Evolutionary conservation across 2,113 vertebrate species (phyloP).

Genomic region (Saguinus midas): DNA sequence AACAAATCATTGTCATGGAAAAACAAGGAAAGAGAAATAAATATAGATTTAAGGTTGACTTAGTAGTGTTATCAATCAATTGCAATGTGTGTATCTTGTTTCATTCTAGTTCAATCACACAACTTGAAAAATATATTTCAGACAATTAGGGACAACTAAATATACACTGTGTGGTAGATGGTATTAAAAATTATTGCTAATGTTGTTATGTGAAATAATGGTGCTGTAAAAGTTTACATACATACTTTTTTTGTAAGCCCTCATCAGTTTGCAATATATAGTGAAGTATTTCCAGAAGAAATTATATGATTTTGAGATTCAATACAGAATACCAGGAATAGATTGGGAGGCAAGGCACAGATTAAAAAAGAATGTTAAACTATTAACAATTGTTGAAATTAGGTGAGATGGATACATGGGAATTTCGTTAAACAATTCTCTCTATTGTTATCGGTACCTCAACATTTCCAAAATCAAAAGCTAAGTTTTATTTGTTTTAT

Average conservation of each 20-base stretch:
- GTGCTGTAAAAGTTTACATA: not conserved
- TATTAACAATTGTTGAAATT: not conserved
- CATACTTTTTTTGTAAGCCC: not conserved
- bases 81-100: not conserved
- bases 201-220: not conserved
- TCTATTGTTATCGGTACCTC: not conserved
- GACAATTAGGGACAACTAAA: not conserved
- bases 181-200: not conserved
- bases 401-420: not conserved
- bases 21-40: not conserved
- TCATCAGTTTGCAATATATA: not conserved
- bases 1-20: not conserved
- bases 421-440: not conserved
- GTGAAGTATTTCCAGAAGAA: not conserved
- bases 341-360: not conserved
- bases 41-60: not conserved
- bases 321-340: not conserved
- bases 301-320: not conserved
- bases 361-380: not conserved
- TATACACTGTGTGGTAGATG: not conserved
- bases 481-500: not conserved
- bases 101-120: not conserved
- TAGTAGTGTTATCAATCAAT: not conserved
- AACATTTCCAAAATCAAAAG: slow-evolving; percentile 10
- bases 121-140: not conserved